Evolutionary conservation across 2,888 invertebrate species (phyloP), one percentile per base, ranked within the genome.

Genomic region (Timandra comae): DNA sequence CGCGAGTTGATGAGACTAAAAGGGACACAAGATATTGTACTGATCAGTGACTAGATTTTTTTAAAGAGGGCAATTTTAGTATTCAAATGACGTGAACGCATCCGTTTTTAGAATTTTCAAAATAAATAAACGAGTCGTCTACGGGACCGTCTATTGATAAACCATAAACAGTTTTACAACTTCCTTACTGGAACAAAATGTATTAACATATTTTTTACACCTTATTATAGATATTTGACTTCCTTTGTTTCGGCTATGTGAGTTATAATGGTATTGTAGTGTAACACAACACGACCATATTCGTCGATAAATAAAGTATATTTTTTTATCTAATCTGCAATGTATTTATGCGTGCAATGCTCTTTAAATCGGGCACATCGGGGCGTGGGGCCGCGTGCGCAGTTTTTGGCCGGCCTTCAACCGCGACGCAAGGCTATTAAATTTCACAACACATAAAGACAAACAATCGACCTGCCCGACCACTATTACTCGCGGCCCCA

Each of bases 31-130:
- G 48, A n/a, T 35, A 61, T 29, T 45, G 56, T 54, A 57, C 43
- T 46, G 47, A 64, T 56, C 56, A 52, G 49, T 48, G 52, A 45
- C 60, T 60, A 39, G 32, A 35, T 75, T 72, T 72, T 64, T 59
- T 64, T 58, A 56, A 63, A 69, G n/a, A n/a, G n/a, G 65, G 70
- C 71, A 73, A 62, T 77, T 80, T 81, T 78, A 71, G 75, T 79
- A 82, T 82, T 82, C 74, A 77, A 80, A 80, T 77, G 71, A 74
- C 74, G 80, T 63, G 61, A 69, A 71, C 68, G 75, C 76, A 81
- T 84, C 84, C 82, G 84, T 80, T 81, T 80, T 76, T 78, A 74
- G 77, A 74, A 75, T 63, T 73, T 63, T 60, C 55, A 74, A 76
- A 76, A 74, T 74, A 77, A 77, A 78, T 71, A 78, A 76, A 72